Evolutionary conservation across 2,888 invertebrate genomes (phyloP).

Genomic region (Nemurella pictetii): DNA sequence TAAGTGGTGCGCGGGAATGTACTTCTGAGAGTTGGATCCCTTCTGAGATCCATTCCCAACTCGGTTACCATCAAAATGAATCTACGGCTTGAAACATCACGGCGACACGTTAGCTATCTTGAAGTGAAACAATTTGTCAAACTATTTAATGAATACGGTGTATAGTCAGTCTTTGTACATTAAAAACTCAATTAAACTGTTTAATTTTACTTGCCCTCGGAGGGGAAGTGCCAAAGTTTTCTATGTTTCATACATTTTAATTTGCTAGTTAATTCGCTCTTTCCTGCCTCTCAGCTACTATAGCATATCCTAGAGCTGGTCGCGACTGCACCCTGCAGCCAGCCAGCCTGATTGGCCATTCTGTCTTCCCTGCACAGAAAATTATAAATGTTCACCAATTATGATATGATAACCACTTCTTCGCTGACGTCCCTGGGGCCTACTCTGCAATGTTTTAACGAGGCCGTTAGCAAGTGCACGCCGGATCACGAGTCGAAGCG

Average conservation of each 20-base stretch:
- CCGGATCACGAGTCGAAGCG: background rate
- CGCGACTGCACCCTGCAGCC: too few species aligned
- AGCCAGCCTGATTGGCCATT: background rate
- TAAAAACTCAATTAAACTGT: background rate
- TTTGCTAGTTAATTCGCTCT: background rate
- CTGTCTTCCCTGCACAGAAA: background rate
- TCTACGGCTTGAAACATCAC: background rate
- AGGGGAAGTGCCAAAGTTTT: background rate
- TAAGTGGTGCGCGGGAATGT: too few species aligned
- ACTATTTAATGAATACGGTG: background rate
- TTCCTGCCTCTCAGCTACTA: background rate
- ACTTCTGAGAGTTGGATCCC: background rate
- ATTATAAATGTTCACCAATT: slow-evolving; percentile 5
- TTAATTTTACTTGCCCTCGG: background rate
- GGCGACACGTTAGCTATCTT: background rate
- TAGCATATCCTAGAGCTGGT: too few species aligned
- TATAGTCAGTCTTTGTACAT: background rate
- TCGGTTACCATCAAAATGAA: background rate
- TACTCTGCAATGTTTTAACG: slow-evolving; percentile 1
- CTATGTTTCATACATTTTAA: background rate
- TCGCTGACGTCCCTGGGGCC: background rate
- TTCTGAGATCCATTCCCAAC: background rate
- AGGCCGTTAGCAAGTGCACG: background rate
- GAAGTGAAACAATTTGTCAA: background rate
- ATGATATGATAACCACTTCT: slow-evolving; percentile 7